Evolutionary conservation across 1,140 invertebrate species (phyloP).

Genomic region (Pseudoatta argentina): DNA sequence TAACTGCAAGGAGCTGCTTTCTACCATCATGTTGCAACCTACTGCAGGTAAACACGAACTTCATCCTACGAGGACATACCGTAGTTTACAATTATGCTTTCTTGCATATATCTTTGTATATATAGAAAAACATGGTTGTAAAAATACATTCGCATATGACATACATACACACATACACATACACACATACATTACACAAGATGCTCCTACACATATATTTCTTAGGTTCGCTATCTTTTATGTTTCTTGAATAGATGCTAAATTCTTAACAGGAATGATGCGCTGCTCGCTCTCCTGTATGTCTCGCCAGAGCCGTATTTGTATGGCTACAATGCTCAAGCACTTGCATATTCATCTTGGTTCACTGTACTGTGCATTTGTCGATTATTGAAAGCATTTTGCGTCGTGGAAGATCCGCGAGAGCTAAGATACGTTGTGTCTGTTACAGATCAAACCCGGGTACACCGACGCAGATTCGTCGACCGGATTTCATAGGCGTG

Average conservation of each 20-base stretch:
- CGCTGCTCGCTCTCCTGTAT: slow-evolving; percentile 80
- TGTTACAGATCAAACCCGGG: slow-evolving; percentile 94
- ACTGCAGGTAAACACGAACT: slow-evolving; percentile 87
- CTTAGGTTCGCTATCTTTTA: slow-evolving; percentile 76
- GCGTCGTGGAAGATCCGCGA: neutral
- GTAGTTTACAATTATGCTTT: slow-evolving; percentile 85
- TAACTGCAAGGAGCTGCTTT: slow-evolving; percentile 87
- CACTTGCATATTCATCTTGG: slow-evolving; percentile 82
- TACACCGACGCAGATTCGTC: slow-evolving; percentile 94
- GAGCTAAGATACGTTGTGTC: slow-evolving; percentile 43
- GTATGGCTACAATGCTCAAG: slow-evolving; percentile 84
- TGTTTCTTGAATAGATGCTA: slow-evolving; percentile 80
- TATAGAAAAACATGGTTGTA: slow-evolving; percentile 60
- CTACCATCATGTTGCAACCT: slow-evolving; percentile 86
- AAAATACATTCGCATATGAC: slow-evolving; percentile 10
- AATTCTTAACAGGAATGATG: slow-evolving; percentile 81
- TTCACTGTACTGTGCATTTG: slow-evolving; percentile 77
- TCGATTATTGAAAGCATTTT: slow-evolving; percentile 68
- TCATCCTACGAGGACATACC: slow-evolving; percentile 84
- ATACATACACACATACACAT: slow-evolving; percentile 35
- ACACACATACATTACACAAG: slow-evolving; percentile 51
- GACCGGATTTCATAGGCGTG: slow-evolving; percentile 94
- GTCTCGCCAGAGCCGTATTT: slow-evolving; percentile 83
- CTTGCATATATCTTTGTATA: slow-evolving; percentile 76
- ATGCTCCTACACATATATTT: slow-evolving; percentile 56